A percentile compares a stretch with the other conserved stretches of the same genome.
These are phyloP conservation scores for Sciurus niger DNA, from an alignment of 2,113 vertebrate species.

Conservation along the genomic window DNA sequence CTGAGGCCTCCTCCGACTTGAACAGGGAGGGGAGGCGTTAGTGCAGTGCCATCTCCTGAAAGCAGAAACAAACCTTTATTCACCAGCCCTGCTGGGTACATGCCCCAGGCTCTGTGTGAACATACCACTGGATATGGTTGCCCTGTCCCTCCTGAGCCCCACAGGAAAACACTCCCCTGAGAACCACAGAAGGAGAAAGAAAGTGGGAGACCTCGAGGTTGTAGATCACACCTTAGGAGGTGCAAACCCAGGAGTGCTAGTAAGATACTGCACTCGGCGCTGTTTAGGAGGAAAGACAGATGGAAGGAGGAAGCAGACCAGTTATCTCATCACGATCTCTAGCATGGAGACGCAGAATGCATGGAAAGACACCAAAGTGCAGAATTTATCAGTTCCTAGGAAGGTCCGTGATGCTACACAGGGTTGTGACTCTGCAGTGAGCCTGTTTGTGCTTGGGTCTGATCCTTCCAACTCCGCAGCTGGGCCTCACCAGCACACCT, in stretches of 20 bases:
- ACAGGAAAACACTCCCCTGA: not conserved
- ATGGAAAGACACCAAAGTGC: not conserved
- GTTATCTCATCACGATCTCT: slow-evolving; percentile 13
- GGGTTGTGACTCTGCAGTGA: not conserved
- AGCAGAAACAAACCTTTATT: not conserved
- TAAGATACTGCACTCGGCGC: not conserved
- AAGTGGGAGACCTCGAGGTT: not conserved
- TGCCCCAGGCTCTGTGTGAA: not conserved
- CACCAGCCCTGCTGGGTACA: not conserved
- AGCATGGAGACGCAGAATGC: too few species aligned
- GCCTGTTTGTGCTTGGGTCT: not conserved
- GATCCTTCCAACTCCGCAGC: not conserved
- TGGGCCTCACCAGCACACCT: not conserved
- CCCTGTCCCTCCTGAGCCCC: not conserved
- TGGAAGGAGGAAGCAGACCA: not conserved
- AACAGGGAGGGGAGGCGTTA: not conserved
- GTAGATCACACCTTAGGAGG: not conserved
- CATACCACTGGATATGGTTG: not conserved
- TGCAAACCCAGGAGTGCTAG: not conserved
- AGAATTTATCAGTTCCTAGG: not conserved
- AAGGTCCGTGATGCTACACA: not conserved
- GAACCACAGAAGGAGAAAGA: not conserved
- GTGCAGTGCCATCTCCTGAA: not conserved
- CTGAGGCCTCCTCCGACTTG: not conserved
- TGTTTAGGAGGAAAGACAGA: not conserved